A percentile compares a stretch with the other conserved stretches of the same genome.
These are phyloP conservation scores for Gambelia wislizenii DNA, from an alignment of 2,797 vertebrate species.

Conservation along the genomic window DNA sequence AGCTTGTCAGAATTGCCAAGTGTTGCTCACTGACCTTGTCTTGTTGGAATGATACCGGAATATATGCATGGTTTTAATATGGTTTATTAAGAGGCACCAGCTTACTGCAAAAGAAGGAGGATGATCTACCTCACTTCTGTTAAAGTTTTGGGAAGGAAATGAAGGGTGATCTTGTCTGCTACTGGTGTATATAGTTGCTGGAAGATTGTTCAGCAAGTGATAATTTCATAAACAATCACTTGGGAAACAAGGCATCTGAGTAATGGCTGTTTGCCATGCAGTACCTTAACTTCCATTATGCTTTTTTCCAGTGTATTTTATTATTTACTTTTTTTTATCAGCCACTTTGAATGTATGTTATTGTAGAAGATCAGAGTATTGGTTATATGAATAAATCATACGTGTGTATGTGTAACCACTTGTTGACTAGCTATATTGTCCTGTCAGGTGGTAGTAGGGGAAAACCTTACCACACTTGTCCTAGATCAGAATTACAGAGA, in stretches of 20 bases:
- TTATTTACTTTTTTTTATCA: not conserved
- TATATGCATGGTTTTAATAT: not conserved
- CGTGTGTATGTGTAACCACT: not conserved
- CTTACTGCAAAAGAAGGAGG: not conserved
- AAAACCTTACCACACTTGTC: not conserved
- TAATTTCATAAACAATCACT: not conserved
- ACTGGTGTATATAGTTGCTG: not conserved
- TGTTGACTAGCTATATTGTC: not conserved
- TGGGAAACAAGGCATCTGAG: not conserved
- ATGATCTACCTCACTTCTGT: not conserved
- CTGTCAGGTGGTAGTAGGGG: not conserved
- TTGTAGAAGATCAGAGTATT: not conserved
- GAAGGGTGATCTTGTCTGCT: not conserved
- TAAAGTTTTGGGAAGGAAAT: not conserved
- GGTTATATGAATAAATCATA: not conserved
- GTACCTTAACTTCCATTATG: not conserved
- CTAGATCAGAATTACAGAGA: not conserved
- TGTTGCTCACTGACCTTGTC: not conserved
- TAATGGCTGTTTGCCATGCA: not conserved
- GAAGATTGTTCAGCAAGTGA: not conserved
- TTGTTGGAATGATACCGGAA: accelerated
- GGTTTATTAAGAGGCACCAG: not conserved
- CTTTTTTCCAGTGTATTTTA: not conserved
- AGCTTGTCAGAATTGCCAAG: not conserved
- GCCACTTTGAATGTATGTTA: not conserved